Evolutionary conservation across 2,888 invertebrate genomes (phyloP), one percentile per base, ranked within the genome.

Genomic region (Dryobota labecula): DNA sequence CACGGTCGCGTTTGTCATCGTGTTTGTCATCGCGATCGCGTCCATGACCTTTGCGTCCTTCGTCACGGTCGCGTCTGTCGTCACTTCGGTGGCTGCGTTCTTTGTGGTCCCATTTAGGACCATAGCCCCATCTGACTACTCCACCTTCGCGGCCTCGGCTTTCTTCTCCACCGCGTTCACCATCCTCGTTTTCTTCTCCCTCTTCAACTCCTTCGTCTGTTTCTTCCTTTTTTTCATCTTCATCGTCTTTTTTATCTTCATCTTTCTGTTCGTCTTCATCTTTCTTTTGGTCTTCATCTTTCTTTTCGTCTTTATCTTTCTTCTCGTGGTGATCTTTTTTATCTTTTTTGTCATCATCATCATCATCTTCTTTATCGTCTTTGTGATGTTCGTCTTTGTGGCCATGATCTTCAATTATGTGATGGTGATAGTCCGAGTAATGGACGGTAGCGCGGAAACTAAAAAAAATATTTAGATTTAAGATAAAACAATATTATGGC

Each of bases 381-480:
- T 62, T 62, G 11, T 57, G 56, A 36, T 73, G 74, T 76, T 85
- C 33, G 36, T 66, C 33, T 36, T 67, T 38, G 51, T 84, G 69
- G 69, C 41, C 74, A 18, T 83, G 51, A 56, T 83, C 78, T 85
- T 70, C 67, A 69, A 76, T 36, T 43, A 67, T 57, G 56, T 88
- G 86, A 68, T 89, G 84, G 63, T 87, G 79, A 15, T 78, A 76
- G 36, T 85, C 87, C 49, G 86, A 84, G 70, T 90, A 87, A 79
- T 86, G 83, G 56, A 90, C 90, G 66, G 63, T 73, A 62, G 90
- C 90, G 64, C 82, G 75, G 77, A 88, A 90, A 72, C 90, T 90
- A 80, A 8, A 77, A 77, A n/a, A 36, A 45, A 2, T 36, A 65
- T 11, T 13, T 33, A 0, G 1, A 33, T 47, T 38, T 9, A 45